Conservation (phyloP, 2,888 invertebrate species). For the Mimachlamys varia region DNA sequence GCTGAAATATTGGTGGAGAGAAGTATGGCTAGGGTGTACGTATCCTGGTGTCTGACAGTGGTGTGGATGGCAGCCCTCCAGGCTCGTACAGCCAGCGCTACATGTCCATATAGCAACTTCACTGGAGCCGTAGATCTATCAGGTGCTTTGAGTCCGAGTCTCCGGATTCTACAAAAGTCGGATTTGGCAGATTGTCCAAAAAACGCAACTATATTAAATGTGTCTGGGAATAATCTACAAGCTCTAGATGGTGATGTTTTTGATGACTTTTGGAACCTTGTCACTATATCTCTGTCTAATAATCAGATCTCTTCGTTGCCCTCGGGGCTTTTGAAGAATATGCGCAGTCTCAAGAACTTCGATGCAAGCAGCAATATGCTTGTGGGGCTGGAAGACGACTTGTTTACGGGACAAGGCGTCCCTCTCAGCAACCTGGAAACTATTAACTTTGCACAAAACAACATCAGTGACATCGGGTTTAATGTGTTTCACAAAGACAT, state of each 20-base stretch:
- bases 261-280: conserved; percentile 46
- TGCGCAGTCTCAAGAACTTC: conserved; percentile 36
- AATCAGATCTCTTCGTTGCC: conserved; percentile 43
- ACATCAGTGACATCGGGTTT: conserved; percentile 55
- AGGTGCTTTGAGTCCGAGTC: neutral
- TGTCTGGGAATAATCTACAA: conserved; percentile 51
- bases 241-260: conserved; percentile 51
- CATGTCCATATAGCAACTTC: neutral
- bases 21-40: neutral
- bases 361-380: conserved; percentile 40
- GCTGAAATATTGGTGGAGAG: no score
- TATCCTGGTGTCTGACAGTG: neutral
- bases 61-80: neutral
- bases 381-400: neutral
- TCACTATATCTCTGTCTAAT: conserved; percentile 36
- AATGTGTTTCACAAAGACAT: conserved; percentile 55
- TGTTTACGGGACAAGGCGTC: conserved; percentile 44
- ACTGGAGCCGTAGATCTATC: neutral
- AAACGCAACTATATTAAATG: conserved; percentile 42
- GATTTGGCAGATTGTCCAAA: conserved; percentile 39
- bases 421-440: conserved; percentile 43
- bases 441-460: conserved; percentile 54
- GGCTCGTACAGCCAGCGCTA: neutral
- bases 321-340: conserved; percentile 41
- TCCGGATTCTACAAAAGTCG: neutral